Base-by-base conservation (phyloP, 2,113 vertebrate genomes). In the Serinus canaria region DNA sequence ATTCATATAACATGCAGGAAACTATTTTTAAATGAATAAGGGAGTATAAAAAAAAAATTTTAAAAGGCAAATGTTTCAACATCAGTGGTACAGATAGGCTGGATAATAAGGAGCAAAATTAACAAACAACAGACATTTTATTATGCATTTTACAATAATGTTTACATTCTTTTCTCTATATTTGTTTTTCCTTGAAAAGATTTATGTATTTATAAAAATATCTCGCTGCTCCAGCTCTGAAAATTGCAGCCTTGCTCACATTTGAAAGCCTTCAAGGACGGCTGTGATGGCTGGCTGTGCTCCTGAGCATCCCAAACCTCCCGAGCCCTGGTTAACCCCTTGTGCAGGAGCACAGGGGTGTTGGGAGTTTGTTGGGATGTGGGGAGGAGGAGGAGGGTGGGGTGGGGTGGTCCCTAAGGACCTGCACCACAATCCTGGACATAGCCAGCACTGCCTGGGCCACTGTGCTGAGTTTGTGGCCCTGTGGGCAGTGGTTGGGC, bases 191-290 rank as follows among this genome's bases (percentile, higher is more conserved):
- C 92, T 95, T 92, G 86, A 87, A 69, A 94, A 96, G 94, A 95
- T 95, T 96, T 96, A 96, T 94, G 94, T 92, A 95, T 97, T 97
- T 96, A 91, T 95, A 94, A 96, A 95, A 97, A 95, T 93, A 93
- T 93, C 92, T 93, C 20, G 2, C 94, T 89, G 76, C 83, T 96
- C 62, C 69, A 39, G 92, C 93, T 84, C 94, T 89, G 95, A 93
- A 95, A 96, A 90, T 84, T 68, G 69, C 85, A 94, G 83, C 85
- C 64, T 83, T 8, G 41, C 92, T 95, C 8, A 0, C 67, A 33
- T 91, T 95, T 73, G 84, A 80, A 90, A 95, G 70, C 87, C 67
- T 89, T 87, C 70, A 55, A 55, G 13, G 21, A 66, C 31, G 53
- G 91, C 93, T 67, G 59, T 25, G 88, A 96, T 82, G 10, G 7